phyloP scores from a whole-genome alignment of 2,797 vertebrate species.

The Pantherophis vulpinus region DNA sequence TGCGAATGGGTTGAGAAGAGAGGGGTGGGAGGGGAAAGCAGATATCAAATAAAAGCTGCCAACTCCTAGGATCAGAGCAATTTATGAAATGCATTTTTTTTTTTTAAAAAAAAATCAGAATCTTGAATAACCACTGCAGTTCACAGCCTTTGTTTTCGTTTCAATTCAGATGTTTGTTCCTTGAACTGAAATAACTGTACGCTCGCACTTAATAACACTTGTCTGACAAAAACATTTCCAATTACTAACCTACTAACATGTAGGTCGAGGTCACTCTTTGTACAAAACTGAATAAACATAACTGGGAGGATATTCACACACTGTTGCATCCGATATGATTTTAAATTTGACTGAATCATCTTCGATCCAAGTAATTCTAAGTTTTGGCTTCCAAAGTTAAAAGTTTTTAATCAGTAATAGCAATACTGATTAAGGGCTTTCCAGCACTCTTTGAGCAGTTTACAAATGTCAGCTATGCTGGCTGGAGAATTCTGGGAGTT shows the following conservation, averaged over 20 bases:
- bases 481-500: background rate
- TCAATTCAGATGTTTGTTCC: background rate
- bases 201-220: background rate
- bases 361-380: background rate
- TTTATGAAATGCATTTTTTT: background rate
- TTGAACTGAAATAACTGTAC: background rate
- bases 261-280: background rate
- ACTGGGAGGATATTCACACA: background rate
- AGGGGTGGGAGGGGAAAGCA: slow-evolving; percentile 24
- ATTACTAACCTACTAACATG: background rate
- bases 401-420: background rate
- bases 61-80: background rate
- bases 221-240: background rate
- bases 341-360: background rate
- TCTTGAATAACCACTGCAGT: background rate
- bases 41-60: background rate
- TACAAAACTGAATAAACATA: background rate
- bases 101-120: background rate
- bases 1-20: slow-evolving; percentile 9
- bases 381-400: background rate
- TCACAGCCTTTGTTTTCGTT: background rate
- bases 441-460: background rate
- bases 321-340: background rate
- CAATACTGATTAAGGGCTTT: background rate
- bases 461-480: background rate